Base-by-base conservation (phyloP, 2,113 vertebrate species). In the Sarotherodon lohbergeri region DNA sequence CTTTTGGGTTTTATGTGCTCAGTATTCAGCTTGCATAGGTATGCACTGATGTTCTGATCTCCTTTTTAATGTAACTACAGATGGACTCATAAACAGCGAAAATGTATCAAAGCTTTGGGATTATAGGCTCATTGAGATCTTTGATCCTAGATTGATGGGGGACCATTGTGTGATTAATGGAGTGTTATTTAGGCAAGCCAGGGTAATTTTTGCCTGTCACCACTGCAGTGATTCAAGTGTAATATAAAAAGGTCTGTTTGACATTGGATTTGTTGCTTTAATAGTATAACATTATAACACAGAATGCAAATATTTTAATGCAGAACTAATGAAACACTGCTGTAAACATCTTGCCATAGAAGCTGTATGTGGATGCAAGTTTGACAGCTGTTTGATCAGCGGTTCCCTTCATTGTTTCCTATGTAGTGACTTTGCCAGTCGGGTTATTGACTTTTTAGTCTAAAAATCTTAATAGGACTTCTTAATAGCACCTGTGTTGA, bases 141-240 rank as follows among this genome's bases (percentile, higher is more conserved):
- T 54, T 88, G 85, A 89, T 79, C 63, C 76, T 80, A 82, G 80
- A 90, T 90, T 87, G 90, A 89, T 88, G 57, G 50, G 71, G 71
- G 81, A 54, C 81, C 89, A 86, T 52, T 80, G 52, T 54, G 50
- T 91, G n/a, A 91, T 93, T 92, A 93, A 90, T 89, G 36, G 61
- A 68, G 78, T 24, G 48, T 66, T 90, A 80, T 80, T 89, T 86
- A 85, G 43, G 39, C 66, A 82, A 88, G 82, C 43, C 46, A 63
- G 85, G 59, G 86, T 93, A 84, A 93, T 93, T 92, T 92, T 93
- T 79, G 81, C 83, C 83, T 83, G 79, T 83, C 80, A 86, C 43
- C 29, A 9, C 55, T 89, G 19, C 66, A 88, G 39, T 78, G 66
- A 87, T 89, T 83, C 55, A 91, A 89, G 76, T 13, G 66, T 48